phyloP scores from a whole-genome alignment of 2,888 invertebrate species.

The Galerucella calmariensis region DNA sequence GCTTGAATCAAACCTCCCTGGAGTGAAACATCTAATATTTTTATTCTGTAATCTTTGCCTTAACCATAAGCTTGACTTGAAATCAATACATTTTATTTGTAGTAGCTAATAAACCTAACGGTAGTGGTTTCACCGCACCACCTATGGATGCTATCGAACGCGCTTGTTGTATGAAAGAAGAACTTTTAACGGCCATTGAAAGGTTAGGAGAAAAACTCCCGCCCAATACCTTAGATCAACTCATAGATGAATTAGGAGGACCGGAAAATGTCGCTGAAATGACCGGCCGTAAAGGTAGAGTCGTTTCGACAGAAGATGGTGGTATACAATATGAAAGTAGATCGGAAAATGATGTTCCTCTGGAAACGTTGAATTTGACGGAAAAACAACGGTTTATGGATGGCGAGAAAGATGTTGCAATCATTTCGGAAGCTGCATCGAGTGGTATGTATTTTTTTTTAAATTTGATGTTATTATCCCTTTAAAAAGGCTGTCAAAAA shows the following conservation, averaged over 20 bases:
- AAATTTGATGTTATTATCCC: background rate
- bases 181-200: constrained; percentile 87
- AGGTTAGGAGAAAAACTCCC: constrained; percentile 84
- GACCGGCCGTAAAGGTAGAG: constrained; percentile 82
- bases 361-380: constrained; percentile 96
- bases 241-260: constrained; percentile 98
- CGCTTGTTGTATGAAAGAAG: constrained; percentile 93
- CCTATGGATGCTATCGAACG: constrained; percentile 88
- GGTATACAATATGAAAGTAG: constrained; percentile 96
- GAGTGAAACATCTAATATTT: too few relatives aligned
- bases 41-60: too few relatives aligned
- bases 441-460: constrained; percentile 72
- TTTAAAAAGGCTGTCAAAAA: too few relatives aligned
- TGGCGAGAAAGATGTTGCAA: constrained; percentile 97
- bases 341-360: constrained; percentile 93
- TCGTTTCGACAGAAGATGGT: constrained; percentile 93
- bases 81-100: background rate
- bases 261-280: constrained; percentile 99
- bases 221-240: constrained; percentile 96
- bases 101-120: constrained; percentile 57
- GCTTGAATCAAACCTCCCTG: too few relatives aligned
- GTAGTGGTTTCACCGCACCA: constrained; percentile 68
- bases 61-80: too few relatives aligned
- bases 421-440: constrained; percentile 99
- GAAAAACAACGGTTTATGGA: constrained; percentile 94